phyloP scores from a whole-genome alignment of 1,140 invertebrate species.

The Bemisia tabaci region DNA sequence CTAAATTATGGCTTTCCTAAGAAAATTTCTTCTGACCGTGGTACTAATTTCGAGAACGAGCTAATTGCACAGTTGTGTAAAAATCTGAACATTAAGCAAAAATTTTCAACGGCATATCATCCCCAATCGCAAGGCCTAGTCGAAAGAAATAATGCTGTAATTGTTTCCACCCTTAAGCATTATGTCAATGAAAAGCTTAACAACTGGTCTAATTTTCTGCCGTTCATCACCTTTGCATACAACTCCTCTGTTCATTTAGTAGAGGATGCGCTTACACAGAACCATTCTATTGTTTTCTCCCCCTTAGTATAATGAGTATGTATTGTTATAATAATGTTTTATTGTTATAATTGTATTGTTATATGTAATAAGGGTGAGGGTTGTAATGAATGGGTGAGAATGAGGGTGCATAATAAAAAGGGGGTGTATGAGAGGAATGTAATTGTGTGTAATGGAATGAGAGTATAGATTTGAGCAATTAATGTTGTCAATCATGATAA shows the following conservation, averaged over 20 bases:
- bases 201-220: constrained; percentile 1
- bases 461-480: too few species aligned
- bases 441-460: too few species aligned
- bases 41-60: background rate
- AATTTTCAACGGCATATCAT: background rate
- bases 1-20: background rate
- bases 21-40: constrained; percentile 1
- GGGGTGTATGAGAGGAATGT: too few species aligned
- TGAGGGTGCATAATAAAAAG: too few species aligned
- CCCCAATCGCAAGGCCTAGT: constrained; percentile 4
- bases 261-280: too few species aligned
- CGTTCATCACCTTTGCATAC: constrained; percentile 2
- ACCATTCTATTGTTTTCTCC: too few species aligned
- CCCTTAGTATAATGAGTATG: too few species aligned
- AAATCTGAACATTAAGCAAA: background rate
- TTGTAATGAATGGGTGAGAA: too few species aligned
- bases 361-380: too few species aligned
- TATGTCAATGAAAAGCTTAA: background rate
- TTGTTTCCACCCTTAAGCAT: background rate
- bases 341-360: too few species aligned
- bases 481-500: too few species aligned
- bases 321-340: too few species aligned
- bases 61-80: background rate
- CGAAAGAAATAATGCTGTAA: background rate
- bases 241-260: constrained; percentile 2